Percentiles rank a stretch among this genome's conserved stretches.
Evolutionary conservation across 2,797 vertebrate genomes (phyloP).

Genomic region (Alcedo quadribrachys): DNA sequence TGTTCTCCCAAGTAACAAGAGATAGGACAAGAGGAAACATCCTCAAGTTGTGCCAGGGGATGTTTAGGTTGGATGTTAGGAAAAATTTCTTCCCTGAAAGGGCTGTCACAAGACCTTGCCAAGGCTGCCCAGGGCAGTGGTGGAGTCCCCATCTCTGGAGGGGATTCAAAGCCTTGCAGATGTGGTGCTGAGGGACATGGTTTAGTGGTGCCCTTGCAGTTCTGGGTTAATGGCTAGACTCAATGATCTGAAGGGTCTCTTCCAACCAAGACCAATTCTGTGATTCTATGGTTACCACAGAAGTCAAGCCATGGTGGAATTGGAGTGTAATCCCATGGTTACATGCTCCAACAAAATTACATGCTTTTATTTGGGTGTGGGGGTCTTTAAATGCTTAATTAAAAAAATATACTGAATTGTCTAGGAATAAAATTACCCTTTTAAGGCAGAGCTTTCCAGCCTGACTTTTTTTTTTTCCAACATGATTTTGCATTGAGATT

Average conservation of each 20-base stretch:
- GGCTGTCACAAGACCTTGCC: background rate
- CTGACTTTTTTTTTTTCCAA: background rate
- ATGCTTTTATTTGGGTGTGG: background rate
- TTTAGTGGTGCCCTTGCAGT: background rate
- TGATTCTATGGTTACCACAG: background rate
- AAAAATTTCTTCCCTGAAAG: no score
- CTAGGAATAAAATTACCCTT: background rate
- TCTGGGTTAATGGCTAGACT: background rate
- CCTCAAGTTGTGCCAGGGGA: no score
- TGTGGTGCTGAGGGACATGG: background rate
- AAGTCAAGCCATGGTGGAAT: background rate
- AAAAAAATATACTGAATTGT: background rate
- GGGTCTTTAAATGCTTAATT: background rate
- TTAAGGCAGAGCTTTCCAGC: background rate
- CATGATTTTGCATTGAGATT: background rate
- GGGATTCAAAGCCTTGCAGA: background rate
- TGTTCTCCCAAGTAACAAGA: no score
- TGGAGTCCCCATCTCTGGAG: background rate
- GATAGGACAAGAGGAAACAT: no score
- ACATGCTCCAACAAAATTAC: background rate
- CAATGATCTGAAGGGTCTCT: background rate
- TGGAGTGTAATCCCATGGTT: background rate
- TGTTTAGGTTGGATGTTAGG: no score
- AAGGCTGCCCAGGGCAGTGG: background rate
- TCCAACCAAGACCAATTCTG: background rate